Percentiles rank a stretch among this genome's conserved stretches.
phyloP scores from a whole-genome alignment of 1,140 invertebrate species.

The Maconellicoccus hirsutus region DNA sequence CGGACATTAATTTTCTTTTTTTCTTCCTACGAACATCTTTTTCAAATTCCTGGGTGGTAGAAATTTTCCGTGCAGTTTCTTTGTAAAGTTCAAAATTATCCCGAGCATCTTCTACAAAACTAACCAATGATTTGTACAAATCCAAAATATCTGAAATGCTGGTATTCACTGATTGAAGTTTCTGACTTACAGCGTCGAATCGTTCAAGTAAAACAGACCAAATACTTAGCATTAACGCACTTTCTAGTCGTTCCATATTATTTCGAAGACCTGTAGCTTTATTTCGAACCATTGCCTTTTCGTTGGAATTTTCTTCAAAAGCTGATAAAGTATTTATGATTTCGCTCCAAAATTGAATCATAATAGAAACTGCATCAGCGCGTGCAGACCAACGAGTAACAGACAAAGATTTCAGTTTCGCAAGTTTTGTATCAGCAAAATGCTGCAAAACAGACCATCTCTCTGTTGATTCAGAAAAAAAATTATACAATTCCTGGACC shows the following conservation, averaged over 20 bases:
- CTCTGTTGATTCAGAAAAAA: constrained; percentile 2
- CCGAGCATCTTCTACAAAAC: constrained; percentile 11
- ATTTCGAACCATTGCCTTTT: constrained; percentile 12
- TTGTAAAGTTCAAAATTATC: constrained; percentile 19
- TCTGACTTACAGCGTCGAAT: constrained; percentile 22
- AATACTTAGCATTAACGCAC: constrained; percentile 24
- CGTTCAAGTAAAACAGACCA: constrained; percentile 25
- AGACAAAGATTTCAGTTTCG: constrained; percentile 26
- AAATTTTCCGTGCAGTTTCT: constrained; percentile 19
- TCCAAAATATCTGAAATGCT: constrained; percentile 12
- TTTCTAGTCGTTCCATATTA: constrained; percentile 26
- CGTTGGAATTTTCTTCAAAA: background rate
- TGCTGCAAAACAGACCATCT: background rate
- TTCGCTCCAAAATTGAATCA: background rate
- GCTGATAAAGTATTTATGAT: constrained; percentile 10
- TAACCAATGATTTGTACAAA: constrained; percentile 16
- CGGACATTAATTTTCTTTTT: constrained; percentile 7
- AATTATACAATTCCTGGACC: constrained; percentile 7
- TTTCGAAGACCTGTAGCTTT: constrained; percentile 21
- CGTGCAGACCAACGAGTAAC: constrained; percentile 29
- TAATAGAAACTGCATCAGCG: constrained; percentile 27
- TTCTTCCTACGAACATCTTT: constrained; percentile 13
- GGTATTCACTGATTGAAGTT: constrained; percentile 12
- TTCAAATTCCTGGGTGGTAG: constrained; percentile 16
- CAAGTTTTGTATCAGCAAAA: background rate